These are phyloP conservation scores for Polyommatus iphigenia DNA, from an alignment of 2,888 invertebrate genomes.

Conservation along the genomic window DNA sequence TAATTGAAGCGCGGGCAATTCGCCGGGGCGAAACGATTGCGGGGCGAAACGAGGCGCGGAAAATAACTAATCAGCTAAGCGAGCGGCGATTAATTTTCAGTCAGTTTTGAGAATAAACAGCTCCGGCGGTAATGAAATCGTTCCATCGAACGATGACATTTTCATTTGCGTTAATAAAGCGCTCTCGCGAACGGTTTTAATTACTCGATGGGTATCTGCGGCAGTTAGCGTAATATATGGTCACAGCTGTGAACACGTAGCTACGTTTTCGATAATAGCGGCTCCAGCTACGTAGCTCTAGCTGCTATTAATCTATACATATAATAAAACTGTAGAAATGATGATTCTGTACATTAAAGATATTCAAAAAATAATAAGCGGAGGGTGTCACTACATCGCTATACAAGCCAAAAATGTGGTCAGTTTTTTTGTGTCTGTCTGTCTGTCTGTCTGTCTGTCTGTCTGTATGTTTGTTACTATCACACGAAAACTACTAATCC, in stretches of 20 bases:
- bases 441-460: too few species aligned
- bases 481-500: too few species aligned
- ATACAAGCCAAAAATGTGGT: too few species aligned
- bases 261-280: background rate
- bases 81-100: background rate
- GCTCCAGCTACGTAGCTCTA: too few species aligned
- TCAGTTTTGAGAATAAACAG: conserved; percentile 16
- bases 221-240: background rate
- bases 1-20: conserved; percentile 3
- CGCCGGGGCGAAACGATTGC: background rate
- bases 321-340: too few species aligned
- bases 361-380: too few species aligned
- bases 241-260: background rate
- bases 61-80: conserved; percentile 16
- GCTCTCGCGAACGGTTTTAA: background rate
- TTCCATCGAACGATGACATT: conserved; percentile 8
- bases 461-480: too few species aligned
- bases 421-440: too few species aligned
- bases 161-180: background rate
- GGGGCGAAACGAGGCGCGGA: conserved; percentile 14
- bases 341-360: too few species aligned
- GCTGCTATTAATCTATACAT: too few species aligned
- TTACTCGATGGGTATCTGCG: background rate
- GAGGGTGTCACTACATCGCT: too few species aligned
- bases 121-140: background rate